Evolutionary conservation across 1,140 invertebrate species (phyloP), one percentile per base, ranked within the genome.

Genomic region (Hormaphis cornu): DNA sequence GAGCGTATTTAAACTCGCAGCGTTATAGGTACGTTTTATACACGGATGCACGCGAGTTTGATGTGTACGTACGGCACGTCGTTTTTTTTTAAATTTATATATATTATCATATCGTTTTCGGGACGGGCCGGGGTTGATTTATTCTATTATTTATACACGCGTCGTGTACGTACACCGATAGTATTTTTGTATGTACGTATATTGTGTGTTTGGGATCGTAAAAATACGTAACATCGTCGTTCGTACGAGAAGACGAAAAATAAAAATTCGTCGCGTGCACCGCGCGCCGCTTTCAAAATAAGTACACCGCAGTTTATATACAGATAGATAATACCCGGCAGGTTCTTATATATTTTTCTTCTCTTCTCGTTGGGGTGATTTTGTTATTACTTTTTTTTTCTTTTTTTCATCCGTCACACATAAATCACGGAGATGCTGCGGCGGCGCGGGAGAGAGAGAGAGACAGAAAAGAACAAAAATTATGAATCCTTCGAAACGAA

Each of bases 381-480:
- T 50, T 50, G 50, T 66, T 63, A 50, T 66, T 66, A 66, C 61
- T 28, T 66, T 50, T 66, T 59, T 59, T 56, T 56, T 56, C 35
- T 58, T 22, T 42, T 48, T 28, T 22, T 33, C 61, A 33, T 66
- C 61, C 61, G 61, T 66, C 61, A 50, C n/a, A n/a, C 61, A 66
- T 66, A 66, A 66, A 66, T 66, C 61, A 66, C 61, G 61, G 40
- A 18, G 6, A 37, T 9, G 16, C 22, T 16, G 14, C 14, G 14
- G 50, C n/a, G 54, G 10, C 12, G 54, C 2, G 54, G 24, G 35
- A 20, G 28, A 18, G 40, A 46, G 22, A 26, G 20, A 44, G 7
- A 40, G 14, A 40, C 14, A 44, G 14, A 61, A 18, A 28, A 44
- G 37, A 37, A 61, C 35, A 42, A 59, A 59, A 59, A 42, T 46